Base-by-base conservation (phyloP, 1,140 invertebrate genomes). In the Drosophila virilis region DNA sequence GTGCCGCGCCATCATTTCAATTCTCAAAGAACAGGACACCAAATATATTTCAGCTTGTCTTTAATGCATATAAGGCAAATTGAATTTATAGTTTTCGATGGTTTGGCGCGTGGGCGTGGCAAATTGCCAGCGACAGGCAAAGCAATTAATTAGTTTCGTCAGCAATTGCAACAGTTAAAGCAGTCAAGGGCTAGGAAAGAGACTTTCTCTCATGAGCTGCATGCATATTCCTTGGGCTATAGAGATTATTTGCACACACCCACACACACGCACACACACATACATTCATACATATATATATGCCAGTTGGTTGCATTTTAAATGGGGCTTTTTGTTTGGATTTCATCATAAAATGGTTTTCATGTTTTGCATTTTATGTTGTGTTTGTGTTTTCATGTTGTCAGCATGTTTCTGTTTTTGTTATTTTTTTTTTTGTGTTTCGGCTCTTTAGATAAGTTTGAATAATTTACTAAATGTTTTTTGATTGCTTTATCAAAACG, bases 131-230 rank as follows among this genome's bases (percentile, higher is more conserved):
- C 67, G 62, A 88, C 79, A 82, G 83, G 69, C 76, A 77, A 79
- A 79, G 83, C 83, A 77, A 88, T 89, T 88, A 88, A 88, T 88
- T 88, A 89, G 83, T 88, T 86, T 74, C 67, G 76, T 43, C 77
- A 79, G 76, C 75, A 59, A 69, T 62, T 78, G 64, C 59, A 78
- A 74, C 59, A 78, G 75, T 80, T 85, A 77, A 74, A 70, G 43
- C 54, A 60, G 50, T 9, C 12, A 17, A 10, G 7, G 6, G 32
- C 13, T 35, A 10, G 52, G 22, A 12, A 43, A 17, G 8, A 13
- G 22, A 42, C 10, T 66, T 28, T 28, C 22, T 28, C 22, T 28
- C 22, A 28, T 28, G 22, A 28, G 4, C 22, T 0, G 22, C n/a
- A 46, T 17, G n/a, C 13, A 46, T 17, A 6, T 32, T 22, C 46